Percentiles rank a stretch among this genome's conserved stretches.
phyloP scores from a whole-genome alignment of 2,113 vertebrate genomes.

The Macrotis lagotis region DNA sequence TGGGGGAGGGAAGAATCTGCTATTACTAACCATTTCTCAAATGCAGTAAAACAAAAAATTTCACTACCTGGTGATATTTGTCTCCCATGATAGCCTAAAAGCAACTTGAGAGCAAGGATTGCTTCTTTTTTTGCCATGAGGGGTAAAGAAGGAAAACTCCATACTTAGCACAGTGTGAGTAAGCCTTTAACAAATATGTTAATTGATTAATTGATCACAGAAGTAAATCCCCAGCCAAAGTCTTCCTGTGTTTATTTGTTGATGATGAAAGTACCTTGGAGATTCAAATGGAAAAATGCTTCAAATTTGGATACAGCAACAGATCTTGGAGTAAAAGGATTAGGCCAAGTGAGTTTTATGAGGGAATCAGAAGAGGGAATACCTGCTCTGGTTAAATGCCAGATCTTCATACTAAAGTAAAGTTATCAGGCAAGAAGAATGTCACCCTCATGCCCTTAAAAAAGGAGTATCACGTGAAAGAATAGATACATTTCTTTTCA shows the following conservation, averaged over 20 bases:
- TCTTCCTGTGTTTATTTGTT: background rate
- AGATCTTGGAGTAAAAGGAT: background rate
- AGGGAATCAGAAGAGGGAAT: background rate
- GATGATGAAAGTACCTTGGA: background rate
- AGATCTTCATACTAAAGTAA: background rate
- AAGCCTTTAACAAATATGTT: background rate
- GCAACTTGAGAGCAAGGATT: background rate
- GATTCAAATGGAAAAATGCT: background rate
- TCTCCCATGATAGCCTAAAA: background rate
- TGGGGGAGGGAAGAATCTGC: background rate
- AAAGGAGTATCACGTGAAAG: background rate
- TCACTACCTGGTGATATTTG: background rate
- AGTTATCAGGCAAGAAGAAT: too few relatives aligned
- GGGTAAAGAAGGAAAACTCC: rapidly evolving
- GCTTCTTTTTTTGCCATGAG: background rate
- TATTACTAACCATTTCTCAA: background rate
- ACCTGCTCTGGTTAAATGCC: background rate
- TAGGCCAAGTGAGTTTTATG: background rate
- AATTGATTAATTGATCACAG: background rate
- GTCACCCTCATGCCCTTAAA: background rate
- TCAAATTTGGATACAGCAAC: background rate
- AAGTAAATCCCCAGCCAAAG: background rate
- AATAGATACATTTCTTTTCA: background rate
- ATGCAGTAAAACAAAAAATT: background rate
- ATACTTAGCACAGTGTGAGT: background rate